phyloP scores from a whole-genome alignment of 2,113 vertebrate species.

The Platycercus adscitus region DNA sequence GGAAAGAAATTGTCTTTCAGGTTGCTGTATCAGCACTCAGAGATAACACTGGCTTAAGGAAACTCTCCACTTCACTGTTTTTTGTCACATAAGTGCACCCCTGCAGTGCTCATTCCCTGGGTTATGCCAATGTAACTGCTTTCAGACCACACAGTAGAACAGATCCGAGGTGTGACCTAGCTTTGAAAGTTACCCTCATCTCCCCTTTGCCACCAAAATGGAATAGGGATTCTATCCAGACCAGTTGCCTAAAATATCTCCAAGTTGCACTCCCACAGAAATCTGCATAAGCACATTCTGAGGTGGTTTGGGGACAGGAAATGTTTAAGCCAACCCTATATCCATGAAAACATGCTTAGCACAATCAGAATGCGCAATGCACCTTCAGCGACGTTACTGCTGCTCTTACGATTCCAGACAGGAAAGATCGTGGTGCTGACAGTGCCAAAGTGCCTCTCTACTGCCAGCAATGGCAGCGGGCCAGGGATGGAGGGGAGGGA shows the following conservation, averaged over 20 bases:
- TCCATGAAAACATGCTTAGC: background rate
- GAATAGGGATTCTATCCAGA: background rate
- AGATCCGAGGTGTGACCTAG: background rate
- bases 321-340: background rate
- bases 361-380: background rate
- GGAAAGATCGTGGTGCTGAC: rapidly evolving
- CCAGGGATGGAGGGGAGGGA: background rate
- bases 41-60: background rate
- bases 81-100: background rate
- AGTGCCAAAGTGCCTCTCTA: background rate
- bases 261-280: background rate
- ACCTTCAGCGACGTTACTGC: background rate
- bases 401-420: background rate
- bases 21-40: background rate
- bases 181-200: background rate
- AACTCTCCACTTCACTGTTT: background rate
- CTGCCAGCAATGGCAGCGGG: background rate
- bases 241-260: background rate
- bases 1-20: background rate
- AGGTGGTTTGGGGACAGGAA: background rate
- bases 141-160: background rate
- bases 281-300: background rate
- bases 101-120: background rate
- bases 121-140: background rate
- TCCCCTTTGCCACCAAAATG: background rate